Evolutionary conservation across 2,797 vertebrate genomes (phyloP).

Genomic region (Natrix natrix): DNA sequence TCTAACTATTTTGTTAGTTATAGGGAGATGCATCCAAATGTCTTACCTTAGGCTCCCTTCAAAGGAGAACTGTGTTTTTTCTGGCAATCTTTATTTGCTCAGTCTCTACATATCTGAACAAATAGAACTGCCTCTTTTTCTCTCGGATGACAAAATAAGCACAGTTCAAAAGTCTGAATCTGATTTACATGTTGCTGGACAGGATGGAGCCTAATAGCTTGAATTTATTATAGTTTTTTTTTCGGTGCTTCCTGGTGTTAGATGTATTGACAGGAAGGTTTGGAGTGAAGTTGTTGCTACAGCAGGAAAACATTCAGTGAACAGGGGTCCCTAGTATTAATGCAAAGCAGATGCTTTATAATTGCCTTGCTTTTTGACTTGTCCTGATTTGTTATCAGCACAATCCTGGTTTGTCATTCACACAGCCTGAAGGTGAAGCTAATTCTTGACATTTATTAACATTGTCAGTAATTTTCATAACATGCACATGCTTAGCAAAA

Average conservation of each 20-base stretch:
- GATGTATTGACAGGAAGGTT: conserved; percentile 42
- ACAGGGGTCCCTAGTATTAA: conserved; percentile 10
- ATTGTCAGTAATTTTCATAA: not conserved
- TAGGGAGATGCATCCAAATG: conserved; percentile 37
- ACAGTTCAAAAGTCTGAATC: conserved; percentile 35
- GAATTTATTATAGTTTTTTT: conserved; percentile 40
- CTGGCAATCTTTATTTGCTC: conserved; percentile 24
- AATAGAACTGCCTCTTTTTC: conserved; percentile 32
- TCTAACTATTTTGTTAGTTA: conserved; percentile 42
- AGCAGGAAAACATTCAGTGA: not conserved
- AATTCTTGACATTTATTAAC: not conserved
- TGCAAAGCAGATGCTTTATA: conserved; percentile 48
- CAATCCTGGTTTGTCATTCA: not conserved
- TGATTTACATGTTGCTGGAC: conserved; percentile 30
- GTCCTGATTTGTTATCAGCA: not conserved
- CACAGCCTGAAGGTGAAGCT: not conserved
- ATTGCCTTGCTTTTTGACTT: not conserved
- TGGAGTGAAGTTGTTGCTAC: conserved; percentile 31
- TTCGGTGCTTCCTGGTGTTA: conserved; percentile 39
- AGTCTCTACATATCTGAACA: conserved; percentile 33
- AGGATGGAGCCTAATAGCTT: not conserved
- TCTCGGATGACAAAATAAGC: conserved; percentile 19
- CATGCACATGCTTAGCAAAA: not conserved
- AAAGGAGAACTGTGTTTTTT: conserved; percentile 43
- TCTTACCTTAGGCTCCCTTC: conserved; percentile 35